Conservation (phyloP, 2,113 vertebrate species). For the Chionis minor region DNA sequence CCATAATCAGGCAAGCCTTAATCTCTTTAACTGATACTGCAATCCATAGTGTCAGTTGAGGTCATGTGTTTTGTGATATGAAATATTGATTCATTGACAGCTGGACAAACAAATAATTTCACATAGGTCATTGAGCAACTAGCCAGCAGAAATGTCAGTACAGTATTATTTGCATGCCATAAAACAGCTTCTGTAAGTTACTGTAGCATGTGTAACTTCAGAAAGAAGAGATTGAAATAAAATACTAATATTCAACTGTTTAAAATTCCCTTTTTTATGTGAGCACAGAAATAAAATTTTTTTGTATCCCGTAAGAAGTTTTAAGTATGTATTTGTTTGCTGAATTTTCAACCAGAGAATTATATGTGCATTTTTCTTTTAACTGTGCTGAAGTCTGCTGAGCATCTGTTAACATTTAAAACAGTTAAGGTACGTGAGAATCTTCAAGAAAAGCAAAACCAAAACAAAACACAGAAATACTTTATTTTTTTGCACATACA, state of each 20-base stretch:
- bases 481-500: background rate
- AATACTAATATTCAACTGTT: background rate
- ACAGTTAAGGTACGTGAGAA: background rate
- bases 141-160: background rate
- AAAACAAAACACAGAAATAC: background rate
- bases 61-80: background rate
- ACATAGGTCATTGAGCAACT: background rate
- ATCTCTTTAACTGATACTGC: background rate
- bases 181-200: background rate
- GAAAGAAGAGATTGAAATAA: background rate
- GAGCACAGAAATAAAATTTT: background rate
- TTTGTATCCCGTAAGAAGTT: background rate
- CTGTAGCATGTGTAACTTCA: background rate
- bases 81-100: constrained; percentile 3
- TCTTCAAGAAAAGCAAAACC: background rate
- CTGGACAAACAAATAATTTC: background rate
- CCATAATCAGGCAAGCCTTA: background rate
- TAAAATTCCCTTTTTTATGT: background rate
- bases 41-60: background rate
- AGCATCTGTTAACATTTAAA: constrained; percentile 44
- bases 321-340: background rate
- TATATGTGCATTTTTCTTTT: background rate
- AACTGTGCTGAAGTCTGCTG: background rate
- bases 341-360: background rate
- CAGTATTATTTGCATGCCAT: background rate